Conservation (phyloP, 1,140 invertebrate species). For the Drosophila equinoxialis region DNA sequence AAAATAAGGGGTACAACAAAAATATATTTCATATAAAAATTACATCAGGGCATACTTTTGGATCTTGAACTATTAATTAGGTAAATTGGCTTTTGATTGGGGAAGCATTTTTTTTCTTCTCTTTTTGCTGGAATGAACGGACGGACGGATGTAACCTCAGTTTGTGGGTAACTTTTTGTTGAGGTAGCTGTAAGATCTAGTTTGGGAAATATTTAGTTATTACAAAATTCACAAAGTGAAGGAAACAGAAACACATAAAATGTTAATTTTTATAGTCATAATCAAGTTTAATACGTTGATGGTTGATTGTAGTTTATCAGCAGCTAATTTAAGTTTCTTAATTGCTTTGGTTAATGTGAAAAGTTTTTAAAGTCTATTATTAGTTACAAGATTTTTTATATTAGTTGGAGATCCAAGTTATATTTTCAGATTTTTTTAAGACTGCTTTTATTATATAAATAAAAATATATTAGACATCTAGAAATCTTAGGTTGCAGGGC, state of each 20-base stretch:
- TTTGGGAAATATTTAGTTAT: slow-evolving; percentile 28
- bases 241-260: neutral
- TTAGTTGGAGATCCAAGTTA: too few species aligned
- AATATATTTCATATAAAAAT: slow-evolving; percentile 12
- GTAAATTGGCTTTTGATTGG: slow-evolving; percentile 56
- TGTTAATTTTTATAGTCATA: slow-evolving; percentile 8
- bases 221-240: slow-evolving; percentile 12
- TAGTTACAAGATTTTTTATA: neutral
- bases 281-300: slow-evolving; percentile 9
- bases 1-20: slow-evolving; percentile 10
- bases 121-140: slow-evolving; percentile 31
- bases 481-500: too few species aligned
- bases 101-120: neutral
- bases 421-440: too few species aligned
- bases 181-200: slow-evolving; percentile 9
- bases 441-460: too few species aligned
- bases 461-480: too few species aligned
- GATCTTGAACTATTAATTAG: slow-evolving; percentile 66
- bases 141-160: slow-evolving; percentile 42
- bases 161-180: slow-evolving; percentile 10
- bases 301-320: slow-evolving; percentile 10
- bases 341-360: slow-evolving; percentile 10
- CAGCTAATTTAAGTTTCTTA: neutral
- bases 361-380: neutral
- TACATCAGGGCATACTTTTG: slow-evolving; percentile 27